Percentiles rank a stretch among this genome's conserved stretches.
phyloP scores from a whole-genome alignment of 1,140 invertebrate species.

The Tetramorium alpestre region DNA sequence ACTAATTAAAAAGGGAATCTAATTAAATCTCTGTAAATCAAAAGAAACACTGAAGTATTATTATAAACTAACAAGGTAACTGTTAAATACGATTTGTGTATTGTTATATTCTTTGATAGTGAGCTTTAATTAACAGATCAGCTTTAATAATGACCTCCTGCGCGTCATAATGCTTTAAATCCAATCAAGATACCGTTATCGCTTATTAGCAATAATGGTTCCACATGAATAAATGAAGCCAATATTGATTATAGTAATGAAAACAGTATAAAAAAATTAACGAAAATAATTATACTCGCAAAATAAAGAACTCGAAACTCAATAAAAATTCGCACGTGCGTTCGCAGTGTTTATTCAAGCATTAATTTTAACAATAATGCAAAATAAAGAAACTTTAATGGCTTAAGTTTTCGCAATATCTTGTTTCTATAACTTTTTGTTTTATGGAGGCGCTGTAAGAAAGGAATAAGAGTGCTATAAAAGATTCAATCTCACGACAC shows the following conservation, averaged over 20 bases:
- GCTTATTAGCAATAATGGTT: background rate
- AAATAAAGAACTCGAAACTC: constrained; percentile 3
- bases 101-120: background rate
- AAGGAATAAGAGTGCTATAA: background rate
- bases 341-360: background rate
- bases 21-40: constrained; percentile 8
- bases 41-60: background rate
- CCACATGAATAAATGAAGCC: background rate
- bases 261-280: background rate
- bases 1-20: background rate
- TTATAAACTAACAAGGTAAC: background rate
- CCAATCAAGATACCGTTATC: constrained; percentile 17
- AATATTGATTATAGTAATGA: too few species aligned
- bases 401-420: background rate
- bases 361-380: background rate
- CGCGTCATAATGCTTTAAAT: constrained; percentile 6
- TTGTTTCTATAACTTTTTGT: background rate
- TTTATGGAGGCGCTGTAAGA: background rate
- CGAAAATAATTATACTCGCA: background rate
- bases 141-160: background rate
- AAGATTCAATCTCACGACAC: constrained; percentile 2
- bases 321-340: background rate
- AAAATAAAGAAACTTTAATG: background rate
- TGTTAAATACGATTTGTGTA: background rate
- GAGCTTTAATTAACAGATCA: constrained; percentile 1